Conservation (phyloP, 2,797 vertebrate species). For the Gymnothorax reevesii region DNA sequence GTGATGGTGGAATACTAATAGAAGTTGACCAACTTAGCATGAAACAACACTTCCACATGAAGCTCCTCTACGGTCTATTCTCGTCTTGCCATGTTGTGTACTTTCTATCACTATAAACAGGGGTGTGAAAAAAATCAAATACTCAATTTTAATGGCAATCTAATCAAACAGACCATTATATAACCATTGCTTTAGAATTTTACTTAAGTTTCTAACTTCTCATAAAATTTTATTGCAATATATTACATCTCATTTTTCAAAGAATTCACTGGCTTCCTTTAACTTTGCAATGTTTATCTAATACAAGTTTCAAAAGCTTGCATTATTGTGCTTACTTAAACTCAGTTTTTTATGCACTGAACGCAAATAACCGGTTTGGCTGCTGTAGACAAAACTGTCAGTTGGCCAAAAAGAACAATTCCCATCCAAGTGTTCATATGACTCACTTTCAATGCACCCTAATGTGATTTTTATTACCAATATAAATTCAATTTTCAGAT, state of each 20-base stretch:
- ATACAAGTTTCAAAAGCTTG: background rate
- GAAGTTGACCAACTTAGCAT: background rate
- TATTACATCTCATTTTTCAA: background rate
- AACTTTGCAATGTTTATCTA: background rate
- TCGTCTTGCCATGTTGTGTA: background rate
- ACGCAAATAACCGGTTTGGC: background rate
- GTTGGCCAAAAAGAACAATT: background rate
- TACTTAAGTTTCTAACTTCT: background rate
- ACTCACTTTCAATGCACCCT: background rate
- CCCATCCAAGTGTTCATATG: background rate
- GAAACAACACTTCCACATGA: background rate
- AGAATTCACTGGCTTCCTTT: background rate
- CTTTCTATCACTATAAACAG: background rate
- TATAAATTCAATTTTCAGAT: background rate
- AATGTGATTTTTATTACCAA: slow-evolving; percentile 5
- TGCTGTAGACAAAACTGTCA: background rate
- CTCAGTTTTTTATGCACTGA: background rate
- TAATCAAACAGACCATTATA: background rate
- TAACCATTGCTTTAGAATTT: background rate
- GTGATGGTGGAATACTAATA: too few relatives aligned
- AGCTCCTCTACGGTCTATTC: background rate
- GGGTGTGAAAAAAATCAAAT: background rate
- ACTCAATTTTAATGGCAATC: background rate
- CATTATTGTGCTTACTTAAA: background rate
- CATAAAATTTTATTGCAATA: background rate